A percentile compares a stretch with the other conserved stretches of the same genome.
phyloP scores from a whole-genome alignment of 2,888 invertebrate genomes.

The Theristus sp. region DNA sequence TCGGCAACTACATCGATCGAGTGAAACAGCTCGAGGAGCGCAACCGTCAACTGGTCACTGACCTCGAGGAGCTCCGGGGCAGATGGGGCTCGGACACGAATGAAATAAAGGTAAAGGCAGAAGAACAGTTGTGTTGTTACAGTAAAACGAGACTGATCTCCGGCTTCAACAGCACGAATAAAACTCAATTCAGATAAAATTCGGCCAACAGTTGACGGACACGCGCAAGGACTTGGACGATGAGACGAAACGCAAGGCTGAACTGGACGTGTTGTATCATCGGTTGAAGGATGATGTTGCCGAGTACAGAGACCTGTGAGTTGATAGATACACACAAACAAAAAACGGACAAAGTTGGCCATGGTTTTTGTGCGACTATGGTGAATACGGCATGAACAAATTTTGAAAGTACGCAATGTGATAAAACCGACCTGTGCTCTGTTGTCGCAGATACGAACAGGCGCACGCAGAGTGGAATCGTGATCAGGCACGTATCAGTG shows the following conservation, averaged over 20 bases:
- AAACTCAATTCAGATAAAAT: conserved; percentile 22
- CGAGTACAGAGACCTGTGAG: conserved; percentile 23
- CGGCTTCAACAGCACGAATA: background rate
- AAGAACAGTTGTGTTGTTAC: background rate
- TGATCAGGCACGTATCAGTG: too few species aligned
- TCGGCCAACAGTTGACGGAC: conserved; percentile 35
- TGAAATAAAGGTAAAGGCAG: conserved; percentile 20
- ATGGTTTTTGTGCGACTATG: too few species aligned
- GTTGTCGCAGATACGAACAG: too few species aligned
- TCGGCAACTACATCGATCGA: conserved; percentile 38
- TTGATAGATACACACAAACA: too few species aligned
- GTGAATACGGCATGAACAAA: too few species aligned
- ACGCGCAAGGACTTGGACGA: conserved; percentile 36
- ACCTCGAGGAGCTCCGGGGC: conserved; percentile 25
- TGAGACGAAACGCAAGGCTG: conserved; percentile 35
- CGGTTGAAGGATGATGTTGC: conserved; percentile 34
- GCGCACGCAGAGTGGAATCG: too few species aligned
- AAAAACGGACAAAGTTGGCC: too few species aligned
- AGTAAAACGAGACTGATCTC: background rate
- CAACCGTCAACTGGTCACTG: conserved; percentile 26
- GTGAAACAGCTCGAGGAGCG: conserved; percentile 28
- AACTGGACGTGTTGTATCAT: conserved; percentile 34
- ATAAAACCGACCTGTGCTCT: too few species aligned
- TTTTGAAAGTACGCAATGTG: too few species aligned
- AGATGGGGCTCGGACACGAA: conserved; percentile 28